A percentile compares a stretch with the other conserved stretches of the same genome.
phyloP scores from a whole-genome alignment of 2,797 vertebrate species.

The Leptoclinus maculatus region DNA sequence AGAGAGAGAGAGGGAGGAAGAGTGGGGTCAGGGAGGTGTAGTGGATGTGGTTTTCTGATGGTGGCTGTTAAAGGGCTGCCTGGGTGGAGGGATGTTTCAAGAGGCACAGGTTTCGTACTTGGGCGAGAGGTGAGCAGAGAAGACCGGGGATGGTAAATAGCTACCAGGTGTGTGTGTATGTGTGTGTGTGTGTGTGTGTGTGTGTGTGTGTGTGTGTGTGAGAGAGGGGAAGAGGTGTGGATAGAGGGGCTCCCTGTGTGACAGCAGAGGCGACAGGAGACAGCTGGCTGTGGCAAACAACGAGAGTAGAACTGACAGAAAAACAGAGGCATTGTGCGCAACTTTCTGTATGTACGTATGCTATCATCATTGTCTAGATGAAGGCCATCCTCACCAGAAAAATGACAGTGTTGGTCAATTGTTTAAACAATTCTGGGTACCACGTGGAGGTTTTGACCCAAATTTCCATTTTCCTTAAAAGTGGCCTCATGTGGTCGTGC shows the following conservation, averaged over 20 bases:
- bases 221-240: conserved; percentile 3
- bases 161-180: conserved; percentile 84
- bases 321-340: not conserved
- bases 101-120: conserved; percentile 72
- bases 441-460: not conserved
- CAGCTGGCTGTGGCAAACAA: conserved; percentile 78
- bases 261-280: conserved; percentile 77
- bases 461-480: not conserved
- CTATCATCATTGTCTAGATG: not conserved
- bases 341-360: not conserved
- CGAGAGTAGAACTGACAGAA: conserved; percentile 64
- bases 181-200: too few species aligned
- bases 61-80: conserved; percentile 47
- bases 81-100: conserved; percentile 61
- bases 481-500: conserved; percentile 3
- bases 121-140: conserved; percentile 70
- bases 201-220: conserved; percentile 66
- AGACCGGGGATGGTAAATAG: conserved; percentile 75
- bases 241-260: conserved; percentile 47
- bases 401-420: not conserved
- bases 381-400: not conserved
- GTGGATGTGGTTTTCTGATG: conserved; percentile 72
- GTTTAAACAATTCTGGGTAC: not conserved
- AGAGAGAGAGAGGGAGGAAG: conserved; percentile 12
- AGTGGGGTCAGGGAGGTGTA: conserved; percentile 26